Base-by-base conservation (phyloP, 2,113 vertebrate genomes). In the Gadus chalcogrammus region DNA sequence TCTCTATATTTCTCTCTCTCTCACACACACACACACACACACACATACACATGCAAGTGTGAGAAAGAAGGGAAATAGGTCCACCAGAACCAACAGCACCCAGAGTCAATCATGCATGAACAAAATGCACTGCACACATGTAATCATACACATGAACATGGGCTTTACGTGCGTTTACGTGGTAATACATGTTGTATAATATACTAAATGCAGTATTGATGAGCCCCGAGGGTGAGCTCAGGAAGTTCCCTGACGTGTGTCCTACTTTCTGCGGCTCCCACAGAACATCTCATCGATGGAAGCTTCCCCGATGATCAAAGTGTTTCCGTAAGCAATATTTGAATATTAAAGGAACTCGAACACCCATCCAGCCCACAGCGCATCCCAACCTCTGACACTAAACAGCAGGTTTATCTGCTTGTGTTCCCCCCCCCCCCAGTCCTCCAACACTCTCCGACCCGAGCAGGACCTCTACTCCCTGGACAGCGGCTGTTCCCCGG, bases 301-400 rank as follows among this genome's bases (percentile, higher is more conserved):
- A 92, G 92, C 83, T 91, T 92, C 74, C 89, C 92, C 74, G 95
- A 97, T 59, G 85, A 89, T 79, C 91, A 92, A 86, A 93, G 88
- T 16, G 1, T 77, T 53, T 63, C 9, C 1, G 84, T 93, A 88
- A 91, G 92, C 86, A 56, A 12, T 13, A 12, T 48, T 48, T 7
- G 42, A 48, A 48, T 48, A 48, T 48, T 13, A 13, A 48, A 12
- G 56, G 15, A 59, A 17, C 4, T 16, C 15, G 15, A 59, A 59
- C 22, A 15, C 3, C 20, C 61, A 61, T 27, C 24, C 56, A 59
- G 56, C 15, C 3, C 53, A 7, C 8, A 6, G 16, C n/a, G 56
- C n/a, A 13, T 15, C n/a, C 9, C n/a, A 59, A 59, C n/a, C 16
- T 59, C 42, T 48, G 9, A 42, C 5, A 15, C 15, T 58, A 15